Conservation (phyloP, 2,797 vertebrate genomes). For the Chaunax sp. region DNA sequence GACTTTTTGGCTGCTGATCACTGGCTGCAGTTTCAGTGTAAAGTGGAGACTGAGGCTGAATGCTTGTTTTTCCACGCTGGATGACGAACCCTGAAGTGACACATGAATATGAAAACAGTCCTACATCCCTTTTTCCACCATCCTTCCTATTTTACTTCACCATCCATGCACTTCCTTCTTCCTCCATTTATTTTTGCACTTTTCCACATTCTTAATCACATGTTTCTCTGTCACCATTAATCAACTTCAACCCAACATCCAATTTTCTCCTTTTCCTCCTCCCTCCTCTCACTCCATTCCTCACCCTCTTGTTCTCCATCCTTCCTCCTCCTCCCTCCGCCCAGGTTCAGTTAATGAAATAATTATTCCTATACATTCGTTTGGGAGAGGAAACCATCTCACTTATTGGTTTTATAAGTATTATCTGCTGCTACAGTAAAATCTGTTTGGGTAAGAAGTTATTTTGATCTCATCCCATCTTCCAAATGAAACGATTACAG, state of each 20-base stretch:
- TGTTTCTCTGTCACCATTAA: constrained; percentile 9
- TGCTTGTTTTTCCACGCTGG: too few species aligned
- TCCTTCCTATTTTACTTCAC: not conserved
- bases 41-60: too few species aligned
- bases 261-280: constrained; percentile 24
- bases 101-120: too few species aligned
- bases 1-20: too few species aligned
- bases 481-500: too few species aligned
- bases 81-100: too few species aligned
- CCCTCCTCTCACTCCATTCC: not conserved
- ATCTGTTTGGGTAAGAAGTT: not conserved
- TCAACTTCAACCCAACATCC: constrained; percentile 30
- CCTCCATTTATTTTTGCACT: not conserved
- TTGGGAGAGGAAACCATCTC: not conserved
- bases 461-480: too few species aligned
- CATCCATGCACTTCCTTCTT: not conserved
- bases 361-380: not conserved
- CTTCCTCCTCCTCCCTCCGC: not conserved
- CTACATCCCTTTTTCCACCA: too few species aligned
- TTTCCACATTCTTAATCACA: constrained; percentile 19
- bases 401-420: not conserved
- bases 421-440: not conserved
- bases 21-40: too few species aligned
- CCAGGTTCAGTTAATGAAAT: not conserved
- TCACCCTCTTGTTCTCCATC: not conserved